Conservation (phyloP, 2,888 invertebrate genomes). For the Megaustenia siamemsis region DNA sequence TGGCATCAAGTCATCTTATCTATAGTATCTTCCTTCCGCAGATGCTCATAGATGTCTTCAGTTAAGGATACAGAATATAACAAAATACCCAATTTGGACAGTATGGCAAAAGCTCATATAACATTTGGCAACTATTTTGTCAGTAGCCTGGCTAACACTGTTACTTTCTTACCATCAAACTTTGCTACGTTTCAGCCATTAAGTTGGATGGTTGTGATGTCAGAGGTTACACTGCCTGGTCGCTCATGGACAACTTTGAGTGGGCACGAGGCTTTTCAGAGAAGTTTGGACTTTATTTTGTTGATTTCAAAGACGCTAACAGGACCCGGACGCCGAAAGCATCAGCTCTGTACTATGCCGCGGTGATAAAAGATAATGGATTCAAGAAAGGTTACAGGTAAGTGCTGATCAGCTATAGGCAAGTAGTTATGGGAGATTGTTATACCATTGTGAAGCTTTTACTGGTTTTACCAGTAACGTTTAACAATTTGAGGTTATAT, state of each 20-base stretch:
- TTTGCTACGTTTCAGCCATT: slow-evolving; percentile 59
- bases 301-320: slow-evolving; percentile 86
- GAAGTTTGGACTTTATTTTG: slow-evolving; percentile 86
- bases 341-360: slow-evolving; percentile 80
- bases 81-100: too few species aligned
- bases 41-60: too few species aligned
- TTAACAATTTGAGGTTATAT: too few species aligned
- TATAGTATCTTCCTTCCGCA: too few species aligned
- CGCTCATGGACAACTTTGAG: slow-evolving; percentile 91
- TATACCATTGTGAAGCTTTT: too few species aligned
- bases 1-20: too few species aligned
- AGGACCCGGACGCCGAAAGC: slow-evolving; percentile 86
- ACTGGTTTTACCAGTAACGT: too few species aligned
- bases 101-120: too few species aligned
- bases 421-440: slow-evolving; percentile 58
- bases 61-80: too few species aligned
- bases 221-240: slow-evolving; percentile 88
- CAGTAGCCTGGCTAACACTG: too few species aligned
- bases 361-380: slow-evolving; percentile 68
- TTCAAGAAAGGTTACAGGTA: slow-evolving; percentile 58
- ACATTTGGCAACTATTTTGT: too few species aligned
- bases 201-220: slow-evolving; percentile 75
- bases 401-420: background rate
- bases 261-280: slow-evolving; percentile 89
- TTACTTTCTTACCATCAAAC: too few species aligned